These are phyloP conservation scores for Manacus vitellinus DNA, from an alignment of 2,113 vertebrate genomes.

Conservation along the genomic window DNA sequence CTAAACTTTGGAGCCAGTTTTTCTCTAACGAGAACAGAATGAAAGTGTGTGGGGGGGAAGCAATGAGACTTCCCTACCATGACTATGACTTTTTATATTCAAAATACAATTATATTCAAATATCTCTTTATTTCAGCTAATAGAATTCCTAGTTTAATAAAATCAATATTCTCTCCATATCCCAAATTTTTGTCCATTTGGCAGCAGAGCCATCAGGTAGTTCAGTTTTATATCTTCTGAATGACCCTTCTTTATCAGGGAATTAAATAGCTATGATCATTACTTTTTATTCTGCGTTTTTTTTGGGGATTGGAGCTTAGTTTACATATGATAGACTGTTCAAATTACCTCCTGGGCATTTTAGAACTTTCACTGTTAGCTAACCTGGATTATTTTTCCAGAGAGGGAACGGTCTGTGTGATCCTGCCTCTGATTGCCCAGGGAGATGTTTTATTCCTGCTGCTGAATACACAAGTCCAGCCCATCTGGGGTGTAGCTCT, in stretches of 20 bases:
- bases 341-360: neutral
- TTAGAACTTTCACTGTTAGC: neutral
- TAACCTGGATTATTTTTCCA: neutral
- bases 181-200: too few species aligned
- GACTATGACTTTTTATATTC: neutral
- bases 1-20: neutral
- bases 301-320: neutral
- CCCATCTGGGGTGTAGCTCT: neutral
- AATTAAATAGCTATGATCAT: neutral
- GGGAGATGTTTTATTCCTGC: neutral
- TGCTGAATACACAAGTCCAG: neutral
- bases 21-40: neutral
- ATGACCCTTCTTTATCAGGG: neutral
- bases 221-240: neutral
- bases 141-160: slow-evolving; percentile 71
- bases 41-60: neutral
- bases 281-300: neutral
- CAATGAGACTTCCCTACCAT: neutral
- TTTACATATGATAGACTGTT: neutral
- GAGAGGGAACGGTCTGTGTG: neutral
- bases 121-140: slow-evolving; percentile 46
- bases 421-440: neutral
- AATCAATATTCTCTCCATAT: neutral
- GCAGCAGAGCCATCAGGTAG: neutral
- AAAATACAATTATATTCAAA: neutral